Evolutionary conservation across 1,140 invertebrate species (phyloP).

Genomic region (Wiebesia pumilae): DNA sequence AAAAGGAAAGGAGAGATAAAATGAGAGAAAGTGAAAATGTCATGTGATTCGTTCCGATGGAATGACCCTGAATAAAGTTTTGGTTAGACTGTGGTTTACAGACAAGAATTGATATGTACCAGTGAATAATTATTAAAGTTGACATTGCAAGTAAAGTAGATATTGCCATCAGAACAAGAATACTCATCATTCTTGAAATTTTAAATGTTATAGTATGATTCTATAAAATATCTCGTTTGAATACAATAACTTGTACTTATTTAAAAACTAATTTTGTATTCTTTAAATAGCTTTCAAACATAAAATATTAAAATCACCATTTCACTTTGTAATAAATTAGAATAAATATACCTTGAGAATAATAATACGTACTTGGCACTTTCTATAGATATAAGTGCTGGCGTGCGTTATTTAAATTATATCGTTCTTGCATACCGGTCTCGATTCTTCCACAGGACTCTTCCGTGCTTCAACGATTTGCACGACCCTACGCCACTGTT

Average conservation of each 20-base stretch:
- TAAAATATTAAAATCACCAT: too few species aligned
- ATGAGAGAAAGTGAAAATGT: constrained; percentile 13
- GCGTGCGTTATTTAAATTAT: too few species aligned
- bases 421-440: too few species aligned
- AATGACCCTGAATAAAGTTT: neutral
- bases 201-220: neutral
- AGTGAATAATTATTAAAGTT: constrained; percentile 4
- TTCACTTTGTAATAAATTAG: too few species aligned
- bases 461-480: too few species aligned
- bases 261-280: too few species aligned
- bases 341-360: too few species aligned
- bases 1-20: neutral
- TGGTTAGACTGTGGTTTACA: neutral
- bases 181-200: neutral
- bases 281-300: too few species aligned
- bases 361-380: too few species aligned
- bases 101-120: constrained; percentile 8
- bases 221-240: neutral
- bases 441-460: too few species aligned
- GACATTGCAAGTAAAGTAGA: neutral
- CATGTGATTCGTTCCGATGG: neutral
- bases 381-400: too few species aligned
- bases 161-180: neutral
- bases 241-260: neutral
- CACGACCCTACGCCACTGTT: too few species aligned